Base-by-base conservation (phyloP, 2,797 vertebrate species). In the Odontamblyopus rebecca region DNA sequence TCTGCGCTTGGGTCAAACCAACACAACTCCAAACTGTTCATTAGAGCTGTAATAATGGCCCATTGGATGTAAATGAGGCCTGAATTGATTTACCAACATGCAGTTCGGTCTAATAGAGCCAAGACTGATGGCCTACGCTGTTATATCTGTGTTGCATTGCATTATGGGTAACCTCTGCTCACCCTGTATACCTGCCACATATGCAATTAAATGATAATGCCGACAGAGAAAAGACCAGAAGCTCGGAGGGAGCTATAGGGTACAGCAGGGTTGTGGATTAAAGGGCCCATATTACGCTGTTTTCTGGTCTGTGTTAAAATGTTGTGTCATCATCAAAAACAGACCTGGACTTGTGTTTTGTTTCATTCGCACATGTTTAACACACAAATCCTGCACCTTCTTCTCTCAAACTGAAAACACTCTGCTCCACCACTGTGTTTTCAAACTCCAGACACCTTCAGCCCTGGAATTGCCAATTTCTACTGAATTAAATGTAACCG, bases 141-240 rank as follows among this genome's bases (percentile, higher is more conserved):
- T 75, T 79, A 68, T 72, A 82, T 82, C 78, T 57, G 29, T 3
- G 64, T 64, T 26, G 73, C 79, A 44, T 44, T 74, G 44, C 83
- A 86, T 89, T 83, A 83, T 11, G 76, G 79, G 76, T 88, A 83
- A 89, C 90, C 87, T 71, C 29, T 67, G 68, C 78, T 83, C 63
- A 86, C 87, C 88, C 82, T 1, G 44, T 66, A 80, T 76, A 77
- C 77, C 76, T 6, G 72, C 78, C 70, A 78, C 78, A 88, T 79
- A 85, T 85, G 87, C 89, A 90, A 90, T 91, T 91, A 90, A 89
- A 89, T 53, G 70, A 74, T 83, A 87, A 90, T 85, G 83, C 79
- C 76, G 74, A n/a, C 7, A 78, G 74, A 79, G 78, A 73, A 68
- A 76, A 16, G 70, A 68, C 66, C 4, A 72, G 74, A 76, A 76